Conservation (phyloP, 2,888 invertebrate species). For the Autographa pulchrina region DNA sequence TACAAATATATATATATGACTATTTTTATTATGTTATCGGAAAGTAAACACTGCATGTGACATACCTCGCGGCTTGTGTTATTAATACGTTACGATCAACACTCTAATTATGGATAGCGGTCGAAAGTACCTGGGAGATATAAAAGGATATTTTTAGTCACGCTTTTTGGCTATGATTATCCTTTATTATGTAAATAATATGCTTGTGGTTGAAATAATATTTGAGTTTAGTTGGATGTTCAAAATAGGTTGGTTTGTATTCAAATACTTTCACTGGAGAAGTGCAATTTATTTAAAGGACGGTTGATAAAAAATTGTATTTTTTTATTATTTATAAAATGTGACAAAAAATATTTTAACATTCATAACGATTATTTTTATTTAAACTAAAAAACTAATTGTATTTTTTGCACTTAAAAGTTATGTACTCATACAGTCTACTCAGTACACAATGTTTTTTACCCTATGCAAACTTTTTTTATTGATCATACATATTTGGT, state of each 20-base stretch:
- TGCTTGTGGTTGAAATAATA: neutral
- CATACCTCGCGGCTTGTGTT: slow-evolving; percentile 52
- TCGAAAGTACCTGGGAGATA: slow-evolving; percentile 12
- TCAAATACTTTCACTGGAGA: neutral
- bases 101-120: neutral
- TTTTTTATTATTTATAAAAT: too few relatives aligned
- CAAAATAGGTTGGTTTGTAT: neutral
- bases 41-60: slow-evolving; percentile 58
- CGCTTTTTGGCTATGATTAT: neutral
- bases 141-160: neutral
- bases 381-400: too few relatives aligned
- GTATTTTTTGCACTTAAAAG: neutral
- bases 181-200: neutral
- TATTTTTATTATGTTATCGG: slow-evolving; percentile 38
- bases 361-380: too few relatives aligned
- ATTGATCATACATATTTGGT: neutral
- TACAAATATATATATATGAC: neutral
- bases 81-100: slow-evolving; percentile 59
- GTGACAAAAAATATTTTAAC: too few relatives aligned
- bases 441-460: neutral
- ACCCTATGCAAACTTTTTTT: neutral
- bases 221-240: neutral
- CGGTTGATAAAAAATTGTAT: too few relatives aligned
- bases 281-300: too few relatives aligned
- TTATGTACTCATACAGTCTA: too few relatives aligned